phyloP scores from a whole-genome alignment of 2,888 invertebrate genomes.

The Chironomus tentans region DNA sequence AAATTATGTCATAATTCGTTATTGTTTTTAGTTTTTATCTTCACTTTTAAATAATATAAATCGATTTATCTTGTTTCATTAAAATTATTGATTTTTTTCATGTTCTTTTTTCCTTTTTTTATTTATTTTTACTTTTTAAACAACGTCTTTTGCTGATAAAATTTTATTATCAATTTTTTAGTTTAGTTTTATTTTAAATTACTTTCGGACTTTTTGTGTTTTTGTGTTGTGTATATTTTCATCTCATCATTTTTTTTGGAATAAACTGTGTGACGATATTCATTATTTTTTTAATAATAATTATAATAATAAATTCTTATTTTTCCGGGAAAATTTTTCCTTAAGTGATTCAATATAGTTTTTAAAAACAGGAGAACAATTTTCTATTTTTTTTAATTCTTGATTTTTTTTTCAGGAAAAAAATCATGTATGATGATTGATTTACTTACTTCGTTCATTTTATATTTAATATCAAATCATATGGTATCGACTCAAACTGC shows the following conservation, averaged over 20 bases:
- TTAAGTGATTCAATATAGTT: too few species aligned
- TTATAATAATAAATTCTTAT: too few species aligned
- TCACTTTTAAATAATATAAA: conserved; percentile 25
- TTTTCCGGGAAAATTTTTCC: too few species aligned
- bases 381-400: neutral
- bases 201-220: neutral
- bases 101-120: neutral
- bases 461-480: too few species aligned
- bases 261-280: too few species aligned
- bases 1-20: conserved; percentile 26
- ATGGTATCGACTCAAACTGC: too few species aligned
- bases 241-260: neutral
- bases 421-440: too few species aligned
- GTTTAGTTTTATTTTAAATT: neutral
- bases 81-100: conserved; percentile 25
- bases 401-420: neutral
- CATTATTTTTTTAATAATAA: too few species aligned
- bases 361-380: neutral
- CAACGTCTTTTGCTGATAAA: conserved; percentile 27
- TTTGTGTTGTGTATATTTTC: neutral
- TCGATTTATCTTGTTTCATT: conserved; percentile 26
- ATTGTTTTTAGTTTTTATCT: conserved; percentile 14
- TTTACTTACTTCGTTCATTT: too few species aligned
- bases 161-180: neutral
- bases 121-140: conserved; percentile 1